Evolutionary conservation across 2,797 vertebrate species (phyloP), one percentile per base, ranked within the genome.

Genomic region (Eurystomus glaucurus): DNA sequence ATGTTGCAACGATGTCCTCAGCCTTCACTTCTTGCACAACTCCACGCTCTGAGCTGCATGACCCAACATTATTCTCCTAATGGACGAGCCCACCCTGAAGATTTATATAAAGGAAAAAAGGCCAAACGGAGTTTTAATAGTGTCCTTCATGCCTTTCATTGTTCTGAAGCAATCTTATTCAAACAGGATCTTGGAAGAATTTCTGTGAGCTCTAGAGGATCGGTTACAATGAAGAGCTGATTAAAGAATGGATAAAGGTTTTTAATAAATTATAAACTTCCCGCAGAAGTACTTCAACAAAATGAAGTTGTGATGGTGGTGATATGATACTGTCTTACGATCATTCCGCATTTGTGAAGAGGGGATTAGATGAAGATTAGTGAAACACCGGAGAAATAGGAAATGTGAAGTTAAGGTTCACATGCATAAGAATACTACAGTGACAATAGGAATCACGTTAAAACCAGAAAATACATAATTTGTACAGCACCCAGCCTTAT

Each of bases 261-360:
- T 92, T 94, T 90, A 96, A 96, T 96, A 96, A 96, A 90, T 96
- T 45, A 96, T 85, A 88, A 88, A 77, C 75, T 94, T 88, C 70
- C 86, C 3, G 11, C 83, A 90, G 90, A 94, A 84, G 54, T 51
- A 51, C 82, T 94, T 90, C 31, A 79, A 48, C 26, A 51, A 80
- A 87, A 90, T 83, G 74, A 79, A 94, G 58, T 68, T 82, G 21
- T 58, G 77, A 66, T 48, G 68, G 68, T 2, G 28, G 43, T 31
- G 85, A 87, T 58, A 57, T 18, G 62, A 62, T 76, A 57, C 21
- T 54, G 57, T 21, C 62, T 68, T 76, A 14, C 65, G 76, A 88
- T 91, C 43, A 75, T 76, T 88, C 41, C 58, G 29, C 68, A 18
- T n/a, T 41, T 1, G 3, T 28, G 76, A 76, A 58, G 8, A 10